Conservation (phyloP, 2,113 vertebrate species). For the Ifrita kowaldi region DNA sequence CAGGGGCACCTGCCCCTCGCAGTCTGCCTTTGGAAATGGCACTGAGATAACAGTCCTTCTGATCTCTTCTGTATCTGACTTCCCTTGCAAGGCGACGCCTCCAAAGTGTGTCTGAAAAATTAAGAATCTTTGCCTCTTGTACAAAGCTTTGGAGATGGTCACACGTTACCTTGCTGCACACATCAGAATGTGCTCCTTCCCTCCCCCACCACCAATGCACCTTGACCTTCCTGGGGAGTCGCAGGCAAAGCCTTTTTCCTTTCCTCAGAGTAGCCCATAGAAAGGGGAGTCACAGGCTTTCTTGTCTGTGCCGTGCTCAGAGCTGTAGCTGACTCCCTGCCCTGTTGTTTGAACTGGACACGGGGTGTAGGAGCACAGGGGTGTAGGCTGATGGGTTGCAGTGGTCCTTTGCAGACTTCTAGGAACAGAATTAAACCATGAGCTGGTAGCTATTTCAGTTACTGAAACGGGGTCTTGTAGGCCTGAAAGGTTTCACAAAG, state of each 20-base stretch:
- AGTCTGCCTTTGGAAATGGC: slow-evolving; percentile 29
- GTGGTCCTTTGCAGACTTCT: background rate
- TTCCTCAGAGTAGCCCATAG: background rate
- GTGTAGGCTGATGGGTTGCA: background rate
- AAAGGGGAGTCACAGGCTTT: background rate
- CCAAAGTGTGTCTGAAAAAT: background rate
- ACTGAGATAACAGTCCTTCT: slow-evolving; percentile 14
- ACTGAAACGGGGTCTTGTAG: background rate
- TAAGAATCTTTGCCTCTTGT: background rate
- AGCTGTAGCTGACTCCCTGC: background rate
- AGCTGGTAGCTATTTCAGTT: background rate
- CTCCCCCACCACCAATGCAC: background rate
- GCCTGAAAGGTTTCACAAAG: background rate
- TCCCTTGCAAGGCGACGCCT: background rate
- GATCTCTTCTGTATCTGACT: background rate
- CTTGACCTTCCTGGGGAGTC: background rate
- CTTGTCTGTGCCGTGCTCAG: background rate
- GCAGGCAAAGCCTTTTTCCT: background rate
- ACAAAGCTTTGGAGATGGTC: background rate
- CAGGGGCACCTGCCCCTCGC: background rate
- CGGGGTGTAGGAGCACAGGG: background rate
- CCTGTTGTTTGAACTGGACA: background rate
- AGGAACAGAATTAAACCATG: background rate
- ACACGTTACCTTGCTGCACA: background rate
- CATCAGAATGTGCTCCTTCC: background rate